Conservation (phyloP, 2,888 invertebrate genomes). For the Noctua fimbriata region DNA sequence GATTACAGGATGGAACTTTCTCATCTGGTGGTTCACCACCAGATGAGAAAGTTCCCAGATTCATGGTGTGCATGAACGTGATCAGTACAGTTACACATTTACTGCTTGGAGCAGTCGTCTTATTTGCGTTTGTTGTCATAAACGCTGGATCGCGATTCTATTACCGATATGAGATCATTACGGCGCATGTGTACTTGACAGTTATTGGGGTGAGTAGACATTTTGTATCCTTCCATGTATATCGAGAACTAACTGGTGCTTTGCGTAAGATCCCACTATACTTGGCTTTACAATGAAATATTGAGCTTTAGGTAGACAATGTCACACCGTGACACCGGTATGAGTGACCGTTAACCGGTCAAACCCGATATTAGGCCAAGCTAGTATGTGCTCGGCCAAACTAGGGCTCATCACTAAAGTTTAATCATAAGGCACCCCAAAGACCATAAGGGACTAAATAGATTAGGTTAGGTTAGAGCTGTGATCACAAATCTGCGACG, state of each 20-base stretch:
- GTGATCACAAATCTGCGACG: too few species aligned
- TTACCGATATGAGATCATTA: conserved; percentile 1
- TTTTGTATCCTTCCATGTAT: background rate
- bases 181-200: conserved; percentile 77
- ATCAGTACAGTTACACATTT: conserved; percentile 72
- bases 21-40: conserved; percentile 11
- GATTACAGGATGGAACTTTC: conserved; percentile 60
- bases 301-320: too few species aligned
- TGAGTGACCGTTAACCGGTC: too few species aligned
- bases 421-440: too few species aligned
- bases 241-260: background rate
- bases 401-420: too few species aligned
- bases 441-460: too few species aligned
- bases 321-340: too few species aligned
- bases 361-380: too few species aligned
- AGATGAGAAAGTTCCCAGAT: conserved; percentile 31
- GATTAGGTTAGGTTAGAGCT: too few species aligned
- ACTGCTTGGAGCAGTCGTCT: conserved; percentile 70
- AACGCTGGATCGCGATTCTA: background rate
- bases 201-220: conserved; percentile 78
- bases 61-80: conserved; percentile 67
- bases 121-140: conserved; percentile 62
- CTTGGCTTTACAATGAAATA: too few species aligned
- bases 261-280: too few species aligned
- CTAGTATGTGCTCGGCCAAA: too few species aligned